Evolutionary conservation across 2,888 invertebrate genomes (phyloP).

Genomic region (Ormyrus labotus): DNA sequence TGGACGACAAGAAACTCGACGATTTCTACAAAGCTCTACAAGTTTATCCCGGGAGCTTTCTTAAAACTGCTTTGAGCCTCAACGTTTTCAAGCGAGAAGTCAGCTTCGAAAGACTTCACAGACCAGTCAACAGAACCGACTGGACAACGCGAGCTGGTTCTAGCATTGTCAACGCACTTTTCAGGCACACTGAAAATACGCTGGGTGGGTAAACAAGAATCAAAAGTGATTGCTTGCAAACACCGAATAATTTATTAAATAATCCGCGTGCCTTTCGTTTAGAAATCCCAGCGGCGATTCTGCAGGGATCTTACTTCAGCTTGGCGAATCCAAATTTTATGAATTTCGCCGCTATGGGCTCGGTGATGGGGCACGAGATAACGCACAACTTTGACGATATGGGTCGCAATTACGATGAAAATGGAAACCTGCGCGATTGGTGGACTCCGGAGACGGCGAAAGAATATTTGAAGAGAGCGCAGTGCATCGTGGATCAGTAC

Average conservation of each 20-base stretch:
- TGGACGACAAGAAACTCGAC: slow-evolving; percentile 87
- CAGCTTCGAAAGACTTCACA: slow-evolving; percentile 75
- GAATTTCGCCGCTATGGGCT: slow-evolving; percentile 93
- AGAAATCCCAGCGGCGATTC: no score
- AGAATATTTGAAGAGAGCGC: slow-evolving; percentile 88
- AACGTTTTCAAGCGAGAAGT: slow-evolving; percentile 77
- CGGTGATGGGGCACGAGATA: slow-evolving; percentile 94
- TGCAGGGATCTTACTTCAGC: no score
- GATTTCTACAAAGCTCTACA: slow-evolving; percentile 82
- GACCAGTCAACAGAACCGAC: slow-evolving; percentile 77
- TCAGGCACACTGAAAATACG: slow-evolving; percentile 77
- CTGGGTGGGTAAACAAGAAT: slow-evolving; percentile 75
- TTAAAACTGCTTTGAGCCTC: slow-evolving; percentile 76
- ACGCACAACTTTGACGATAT: slow-evolving; percentile 92
- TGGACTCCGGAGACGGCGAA: slow-evolving; percentile 91
- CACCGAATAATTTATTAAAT: no score
- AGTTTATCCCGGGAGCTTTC: slow-evolving; percentile 73
- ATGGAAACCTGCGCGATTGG: slow-evolving; percentile 95
- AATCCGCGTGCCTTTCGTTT: no score
- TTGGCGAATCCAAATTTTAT: no score
- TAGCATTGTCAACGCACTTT: slow-evolving; percentile 78
- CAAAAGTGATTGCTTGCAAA: neutral
- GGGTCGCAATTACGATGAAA: slow-evolving; percentile 93
- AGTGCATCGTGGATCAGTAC: slow-evolving; percentile 95
- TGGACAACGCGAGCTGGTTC: slow-evolving; percentile 77